Conservation (phyloP, 2,888 invertebrate species). For the Branchinecta sandiegonensis region DNA sequence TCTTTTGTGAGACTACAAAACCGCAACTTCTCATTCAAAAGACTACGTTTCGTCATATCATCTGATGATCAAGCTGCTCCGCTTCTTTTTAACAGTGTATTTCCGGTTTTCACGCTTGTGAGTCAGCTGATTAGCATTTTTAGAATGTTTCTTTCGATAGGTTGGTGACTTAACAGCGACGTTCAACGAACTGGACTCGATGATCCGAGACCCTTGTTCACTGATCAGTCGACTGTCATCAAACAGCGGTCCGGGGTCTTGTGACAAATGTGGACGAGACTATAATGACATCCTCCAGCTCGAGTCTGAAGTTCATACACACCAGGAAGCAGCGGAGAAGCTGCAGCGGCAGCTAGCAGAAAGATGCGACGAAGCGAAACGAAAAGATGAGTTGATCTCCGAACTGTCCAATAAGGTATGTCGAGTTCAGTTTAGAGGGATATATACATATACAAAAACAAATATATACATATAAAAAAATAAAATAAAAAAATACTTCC, state of each 20-base stretch:
- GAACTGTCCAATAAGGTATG: conserved; percentile 14
- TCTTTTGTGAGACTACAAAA: too few relatives aligned
- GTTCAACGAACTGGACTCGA: conserved; percentile 33
- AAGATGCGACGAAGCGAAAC: conserved; percentile 61
- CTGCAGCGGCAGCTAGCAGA: conserved; percentile 58
- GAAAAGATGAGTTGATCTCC: conserved; percentile 46
- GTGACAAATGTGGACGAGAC: conserved; percentile 22
- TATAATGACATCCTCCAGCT: conserved; percentile 29
- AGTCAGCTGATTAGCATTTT: too few relatives aligned
- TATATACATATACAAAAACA: too few relatives aligned
- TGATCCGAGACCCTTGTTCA: conserved; percentile 35
- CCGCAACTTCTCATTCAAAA: too few relatives aligned
- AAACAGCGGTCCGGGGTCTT: conserved; percentile 22
- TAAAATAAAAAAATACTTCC: too few relatives aligned
- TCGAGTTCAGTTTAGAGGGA: neutral
- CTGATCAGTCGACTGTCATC: conserved; percentile 46
- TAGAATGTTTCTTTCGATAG: conserved; percentile 33
- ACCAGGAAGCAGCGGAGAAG: conserved; percentile 46
- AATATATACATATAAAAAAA: too few relatives aligned
- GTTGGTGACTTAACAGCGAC: conserved; percentile 35
- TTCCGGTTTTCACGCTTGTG: too few relatives aligned
- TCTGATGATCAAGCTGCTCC: too few relatives aligned
- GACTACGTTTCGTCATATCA: too few relatives aligned
- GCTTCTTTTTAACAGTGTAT: too few relatives aligned
- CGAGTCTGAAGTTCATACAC: conserved; percentile 35